These are phyloP conservation scores for Drosophila peninsularis DNA, from an alignment of 2,888 invertebrate species.

Conservation along the genomic window DNA sequence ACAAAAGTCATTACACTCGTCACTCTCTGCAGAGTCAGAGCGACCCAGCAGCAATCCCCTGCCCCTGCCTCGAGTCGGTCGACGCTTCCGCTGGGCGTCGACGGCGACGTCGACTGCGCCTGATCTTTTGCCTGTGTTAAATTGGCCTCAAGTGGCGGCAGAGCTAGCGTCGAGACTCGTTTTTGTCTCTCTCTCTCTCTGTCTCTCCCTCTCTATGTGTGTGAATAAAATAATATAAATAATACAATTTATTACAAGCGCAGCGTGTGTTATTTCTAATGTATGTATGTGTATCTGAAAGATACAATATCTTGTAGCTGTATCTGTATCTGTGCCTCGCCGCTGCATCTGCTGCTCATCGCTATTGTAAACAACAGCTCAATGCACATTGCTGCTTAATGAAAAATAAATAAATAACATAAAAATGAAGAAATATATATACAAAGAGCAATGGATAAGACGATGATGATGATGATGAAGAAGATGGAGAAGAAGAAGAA, in stretches of 20 bases:
- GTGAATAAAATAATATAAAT: constrained; percentile 79
- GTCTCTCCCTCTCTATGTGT: constrained; percentile 10
- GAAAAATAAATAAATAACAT: constrained; percentile 79
- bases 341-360: constrained; percentile 50
- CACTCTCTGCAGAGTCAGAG: constrained; percentile 58
- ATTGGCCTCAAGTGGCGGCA: constrained; percentile 67
- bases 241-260: constrained; percentile 75
- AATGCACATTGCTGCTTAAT: constrained; percentile 55
- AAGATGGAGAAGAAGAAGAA: constrained; percentile 15
- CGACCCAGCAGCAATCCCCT: constrained; percentile 15
- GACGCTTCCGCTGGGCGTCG: constrained; percentile 71
- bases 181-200: background rate
- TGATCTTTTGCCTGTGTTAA: constrained; percentile 61
- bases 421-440: constrained; percentile 72
- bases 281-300: constrained; percentile 30
- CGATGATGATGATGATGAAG: constrained; percentile 17
- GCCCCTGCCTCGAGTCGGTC: constrained; percentile 31
- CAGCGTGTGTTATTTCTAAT: constrained; percentile 57
- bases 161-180: constrained; percentile 13
- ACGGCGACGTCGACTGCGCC: constrained; percentile 36
- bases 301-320: constrained; percentile 24
- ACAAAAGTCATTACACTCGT: constrained; percentile 84
- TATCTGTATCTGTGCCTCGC: constrained; percentile 9
- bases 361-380: constrained; percentile 50
- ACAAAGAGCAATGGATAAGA: constrained; percentile 32